phyloP scores from a whole-genome alignment of 2,888 invertebrate species.

The Patella caerulea region DNA sequence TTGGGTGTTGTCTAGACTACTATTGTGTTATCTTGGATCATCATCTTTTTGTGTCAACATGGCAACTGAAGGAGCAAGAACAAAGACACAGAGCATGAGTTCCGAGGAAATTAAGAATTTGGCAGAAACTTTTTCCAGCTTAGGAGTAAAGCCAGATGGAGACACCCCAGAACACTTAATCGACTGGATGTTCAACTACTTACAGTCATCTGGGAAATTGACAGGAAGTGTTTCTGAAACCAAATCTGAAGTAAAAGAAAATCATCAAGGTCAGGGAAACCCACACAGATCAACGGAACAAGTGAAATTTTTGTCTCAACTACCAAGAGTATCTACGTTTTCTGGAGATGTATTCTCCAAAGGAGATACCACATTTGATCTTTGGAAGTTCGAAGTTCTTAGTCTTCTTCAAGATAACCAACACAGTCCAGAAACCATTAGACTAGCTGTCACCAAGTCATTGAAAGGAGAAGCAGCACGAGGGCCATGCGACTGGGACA shows the following conservation, averaged over 20 bases:
- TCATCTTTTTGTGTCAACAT: too few relatives aligned
- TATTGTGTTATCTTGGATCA: too few relatives aligned
- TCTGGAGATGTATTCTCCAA: conserved; percentile 1
- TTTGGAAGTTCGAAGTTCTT: not conserved
- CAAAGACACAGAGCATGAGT: too few relatives aligned
- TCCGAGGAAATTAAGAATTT: not conserved
- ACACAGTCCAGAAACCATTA: not conserved
- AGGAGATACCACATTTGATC: not conserved
- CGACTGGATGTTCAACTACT: not conserved
- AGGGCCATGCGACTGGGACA: not conserved
- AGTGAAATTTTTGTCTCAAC: not conserved
- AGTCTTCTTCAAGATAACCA: not conserved
- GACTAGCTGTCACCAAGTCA: not conserved
- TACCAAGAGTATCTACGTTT: not conserved
- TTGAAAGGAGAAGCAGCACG: not conserved
- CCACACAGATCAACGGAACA: not conserved
- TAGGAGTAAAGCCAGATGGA: not conserved
- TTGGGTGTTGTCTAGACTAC: too few relatives aligned
- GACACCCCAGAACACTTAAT: not conserved
- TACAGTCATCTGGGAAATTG: not conserved
- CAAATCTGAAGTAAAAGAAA: not conserved
- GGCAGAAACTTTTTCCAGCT: not conserved
- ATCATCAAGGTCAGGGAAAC: not conserved
- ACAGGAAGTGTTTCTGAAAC: not conserved
- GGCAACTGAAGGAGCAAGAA: too few relatives aligned